Percentiles rank a stretch among this genome's conserved stretches.
These are phyloP conservation scores for Tipula unca DNA, from an alignment of 2,888 invertebrate species.

Conservation along the genomic window DNA sequence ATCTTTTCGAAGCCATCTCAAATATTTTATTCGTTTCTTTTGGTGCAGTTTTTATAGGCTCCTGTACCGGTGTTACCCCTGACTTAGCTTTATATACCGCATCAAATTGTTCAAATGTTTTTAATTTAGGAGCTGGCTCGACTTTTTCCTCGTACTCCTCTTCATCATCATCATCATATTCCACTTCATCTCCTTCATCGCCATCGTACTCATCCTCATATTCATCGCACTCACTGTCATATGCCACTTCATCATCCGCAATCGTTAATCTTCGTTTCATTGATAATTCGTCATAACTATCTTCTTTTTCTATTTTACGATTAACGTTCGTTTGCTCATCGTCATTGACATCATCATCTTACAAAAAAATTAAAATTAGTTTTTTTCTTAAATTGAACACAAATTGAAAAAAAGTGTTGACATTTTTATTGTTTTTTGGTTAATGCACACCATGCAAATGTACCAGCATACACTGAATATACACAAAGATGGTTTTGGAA, in stretches of 20 bases:
- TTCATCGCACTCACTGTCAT: conserved; percentile 30
- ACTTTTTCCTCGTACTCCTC: conserved; percentile 37
- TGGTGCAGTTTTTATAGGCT: background rate
- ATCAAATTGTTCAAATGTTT: conserved; percentile 35
- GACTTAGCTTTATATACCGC: background rate
- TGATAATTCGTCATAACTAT: conserved; percentile 23
- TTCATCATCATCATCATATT: conserved; percentile 37
- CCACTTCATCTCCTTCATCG: conserved; percentile 40
- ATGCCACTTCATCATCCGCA: conserved; percentile 32
- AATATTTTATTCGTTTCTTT: background rate
- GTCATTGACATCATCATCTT: conserved; percentile 23
- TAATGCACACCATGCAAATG: background rate
- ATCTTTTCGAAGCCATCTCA: background rate
- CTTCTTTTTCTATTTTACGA: conserved; percentile 25
- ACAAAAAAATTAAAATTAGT: background rate
- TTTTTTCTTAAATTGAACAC: background rate
- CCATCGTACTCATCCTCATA: conserved; percentile 36
- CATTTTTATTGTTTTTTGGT: background rate
- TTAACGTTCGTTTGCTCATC: conserved; percentile 29
- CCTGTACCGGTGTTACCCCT: background rate
- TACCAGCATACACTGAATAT: background rate
- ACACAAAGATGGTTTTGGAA: background rate
- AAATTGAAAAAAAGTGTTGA: background rate
- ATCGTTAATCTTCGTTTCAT: conserved; percentile 39
- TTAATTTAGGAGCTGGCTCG: conserved; percentile 24